A percentile compares a stretch with the other conserved stretches of the same genome.
Conservation (phyloP, 2,888 invertebrate species). For the Habrosyne pyritoides region DNA sequence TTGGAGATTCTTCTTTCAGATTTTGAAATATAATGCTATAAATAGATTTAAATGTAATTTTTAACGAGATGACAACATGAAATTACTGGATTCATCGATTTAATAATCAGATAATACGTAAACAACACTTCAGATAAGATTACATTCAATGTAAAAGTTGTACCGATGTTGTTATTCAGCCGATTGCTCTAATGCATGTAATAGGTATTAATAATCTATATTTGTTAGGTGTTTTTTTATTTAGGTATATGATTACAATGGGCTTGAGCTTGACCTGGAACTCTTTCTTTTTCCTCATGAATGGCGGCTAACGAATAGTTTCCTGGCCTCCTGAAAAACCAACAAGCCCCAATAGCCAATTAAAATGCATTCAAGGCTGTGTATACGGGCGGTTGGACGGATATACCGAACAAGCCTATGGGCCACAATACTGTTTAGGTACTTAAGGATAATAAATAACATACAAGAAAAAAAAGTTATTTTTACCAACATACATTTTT, state of each 20-base stretch:
- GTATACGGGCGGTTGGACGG: too few relatives aligned
- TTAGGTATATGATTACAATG: not conserved
- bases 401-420: too few relatives aligned
- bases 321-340: too few relatives aligned
- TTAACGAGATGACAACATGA: constrained; percentile 1
- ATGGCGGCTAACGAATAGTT: too few relatives aligned
- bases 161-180: constrained; percentile 4
- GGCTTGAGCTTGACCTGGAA: constrained; percentile 19
- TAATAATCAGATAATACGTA: constrained; percentile 29
- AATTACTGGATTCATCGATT: constrained; percentile 21
- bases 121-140: constrained; percentile 28
- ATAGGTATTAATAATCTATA: not conserved
- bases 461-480: too few relatives aligned
- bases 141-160: constrained; percentile 10
- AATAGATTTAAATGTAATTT: not conserved
- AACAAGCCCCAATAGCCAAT: too few relatives aligned
- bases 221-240: not conserved
- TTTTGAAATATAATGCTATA: not conserved
- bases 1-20: too few relatives aligned
- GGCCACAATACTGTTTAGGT: too few relatives aligned
- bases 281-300: too few relatives aligned
- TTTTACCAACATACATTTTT: too few relatives aligned
- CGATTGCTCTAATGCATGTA: constrained; percentile 15
- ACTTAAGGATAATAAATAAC: too few relatives aligned
- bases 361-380: too few relatives aligned